Evolutionary conservation across 2,888 invertebrate genomes (phyloP).

Genomic region (Drosophila ustulata): DNA sequence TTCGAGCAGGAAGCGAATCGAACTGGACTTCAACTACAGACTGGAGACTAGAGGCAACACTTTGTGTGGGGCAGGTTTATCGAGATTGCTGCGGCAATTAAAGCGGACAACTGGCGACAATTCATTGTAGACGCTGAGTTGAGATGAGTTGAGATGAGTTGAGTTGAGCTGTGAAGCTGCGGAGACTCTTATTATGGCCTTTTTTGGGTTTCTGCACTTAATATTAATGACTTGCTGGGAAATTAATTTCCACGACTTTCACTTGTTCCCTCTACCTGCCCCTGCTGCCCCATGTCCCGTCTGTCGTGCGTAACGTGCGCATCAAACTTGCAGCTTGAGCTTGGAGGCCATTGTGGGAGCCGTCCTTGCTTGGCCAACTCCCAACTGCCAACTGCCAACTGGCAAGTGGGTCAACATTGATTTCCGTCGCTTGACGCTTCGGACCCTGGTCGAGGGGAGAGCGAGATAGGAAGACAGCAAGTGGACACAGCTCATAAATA

Average conservation of each 20-base stretch:
- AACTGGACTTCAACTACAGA: background rate
- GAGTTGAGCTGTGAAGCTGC: background rate
- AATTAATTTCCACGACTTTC: slow-evolving; percentile 77
- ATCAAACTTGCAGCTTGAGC: slow-evolving; percentile 34
- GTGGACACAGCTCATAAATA: slow-evolving; percentile 71
- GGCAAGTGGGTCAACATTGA: slow-evolving; percentile 78
- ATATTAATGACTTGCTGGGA: slow-evolving; percentile 76
- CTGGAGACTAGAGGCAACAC: background rate
- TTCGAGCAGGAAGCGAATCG: slow-evolving; percentile 55
- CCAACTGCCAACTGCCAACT: slow-evolving; percentile 62
- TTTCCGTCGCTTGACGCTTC: slow-evolving; percentile 60
- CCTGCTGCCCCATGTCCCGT: background rate
- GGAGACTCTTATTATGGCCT: slow-evolving; percentile 62
- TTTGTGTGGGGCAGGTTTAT: slow-evolving; percentile 9
- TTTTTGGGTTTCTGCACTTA: slow-evolving; percentile 72
- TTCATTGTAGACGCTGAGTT: slow-evolving; percentile 26
- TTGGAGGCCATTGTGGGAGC: slow-evolving; percentile 12
- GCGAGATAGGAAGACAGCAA: slow-evolving; percentile 21
- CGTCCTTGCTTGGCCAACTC: slow-evolving; percentile 41
- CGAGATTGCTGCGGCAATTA: slow-evolving; percentile 62
- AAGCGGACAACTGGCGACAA: slow-evolving; percentile 28
- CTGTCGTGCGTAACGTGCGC: slow-evolving; percentile 13
- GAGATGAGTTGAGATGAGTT: background rate
- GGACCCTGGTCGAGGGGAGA: slow-evolving; percentile 13
- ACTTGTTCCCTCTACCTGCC: slow-evolving; percentile 30